Percentiles rank a stretch among this genome's conserved stretches.
Conservation (phyloP, 2,888 invertebrate genomes). For the Coecobrya sp. region DNA sequence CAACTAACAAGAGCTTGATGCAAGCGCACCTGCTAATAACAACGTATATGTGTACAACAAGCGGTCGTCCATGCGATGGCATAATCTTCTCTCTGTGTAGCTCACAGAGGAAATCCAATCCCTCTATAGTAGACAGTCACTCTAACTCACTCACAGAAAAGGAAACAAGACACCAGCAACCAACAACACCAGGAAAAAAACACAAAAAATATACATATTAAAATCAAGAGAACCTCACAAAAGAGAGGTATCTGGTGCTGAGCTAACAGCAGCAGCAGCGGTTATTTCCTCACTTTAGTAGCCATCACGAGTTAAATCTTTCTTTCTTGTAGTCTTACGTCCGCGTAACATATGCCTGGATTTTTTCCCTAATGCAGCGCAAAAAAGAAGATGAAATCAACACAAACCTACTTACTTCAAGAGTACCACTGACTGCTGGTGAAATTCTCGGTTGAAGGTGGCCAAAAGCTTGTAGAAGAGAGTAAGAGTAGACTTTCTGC, state of each 20-base stretch:
- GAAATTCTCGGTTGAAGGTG: constrained; percentile 50
- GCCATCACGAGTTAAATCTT: constrained; percentile 55
- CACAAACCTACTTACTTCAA: constrained; percentile 28
- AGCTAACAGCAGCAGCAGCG: constrained; percentile 34
- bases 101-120: constrained; percentile 52
- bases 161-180: constrained; percentile 58
- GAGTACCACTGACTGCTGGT: not conserved
- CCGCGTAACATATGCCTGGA: not conserved
- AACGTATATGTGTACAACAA: constrained; percentile 34
- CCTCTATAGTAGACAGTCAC: constrained; percentile 58
- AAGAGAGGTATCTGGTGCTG: constrained; percentile 17
- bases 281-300: constrained; percentile 25
- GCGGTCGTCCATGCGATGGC: constrained; percentile 69
- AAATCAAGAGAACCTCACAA: constrained; percentile 67
- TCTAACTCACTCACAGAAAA: constrained; percentile 33
- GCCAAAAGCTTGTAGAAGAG: not conserved
- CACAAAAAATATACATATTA: constrained; percentile 21
- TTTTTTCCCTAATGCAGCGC: not conserved
- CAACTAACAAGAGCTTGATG: constrained; percentile 84
- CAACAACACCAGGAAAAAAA: constrained; percentile 39
- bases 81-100: constrained; percentile 15
- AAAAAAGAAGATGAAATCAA: constrained; percentile 64
- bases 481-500: not conserved
- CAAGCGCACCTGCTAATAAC: constrained; percentile 84
- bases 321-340: constrained; percentile 33